Conservation (phyloP, 2,113 vertebrate species). For the Epinephelus moara region DNA sequence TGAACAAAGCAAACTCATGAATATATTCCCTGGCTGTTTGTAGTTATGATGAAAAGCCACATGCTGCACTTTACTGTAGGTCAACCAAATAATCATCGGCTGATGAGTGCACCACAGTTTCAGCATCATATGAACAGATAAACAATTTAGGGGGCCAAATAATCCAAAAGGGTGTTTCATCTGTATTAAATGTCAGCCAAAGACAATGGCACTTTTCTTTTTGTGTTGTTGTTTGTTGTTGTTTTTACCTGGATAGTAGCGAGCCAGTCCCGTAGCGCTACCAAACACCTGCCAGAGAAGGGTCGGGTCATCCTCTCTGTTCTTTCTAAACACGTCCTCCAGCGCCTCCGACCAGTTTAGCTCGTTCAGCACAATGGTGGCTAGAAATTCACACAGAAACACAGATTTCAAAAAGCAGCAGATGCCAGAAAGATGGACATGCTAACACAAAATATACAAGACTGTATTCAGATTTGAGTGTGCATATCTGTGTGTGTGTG, state of each 20-base stretch:
- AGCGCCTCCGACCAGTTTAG: constrained; percentile 95
- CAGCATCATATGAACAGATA: constrained; percentile 6
- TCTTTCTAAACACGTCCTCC: constrained; percentile 93
- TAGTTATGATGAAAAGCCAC: constrained; percentile 22
- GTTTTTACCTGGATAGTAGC: constrained; percentile 94
- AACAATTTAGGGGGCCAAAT: neutral
- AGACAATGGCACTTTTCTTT: neutral
- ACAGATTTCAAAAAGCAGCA: constrained; percentile 10
- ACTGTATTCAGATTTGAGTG: neutral
- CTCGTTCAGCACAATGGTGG: constrained; percentile 96
- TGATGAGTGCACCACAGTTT: neutral
- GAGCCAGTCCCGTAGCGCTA: constrained; percentile 95
- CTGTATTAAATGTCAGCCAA: neutral
- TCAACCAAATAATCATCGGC: constrained; percentile 14
- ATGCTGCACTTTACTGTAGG: constrained; percentile 6
- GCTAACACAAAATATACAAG: neutral
- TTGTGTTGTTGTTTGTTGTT: neutral
- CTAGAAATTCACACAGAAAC: constrained; percentile 64
- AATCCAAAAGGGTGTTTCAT: neutral
- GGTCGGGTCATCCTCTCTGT: constrained; percentile 94
- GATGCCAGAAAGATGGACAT: neutral
- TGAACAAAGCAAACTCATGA: constrained; percentile 17
- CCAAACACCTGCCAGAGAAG: constrained; percentile 98
- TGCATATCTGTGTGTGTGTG: neutral
- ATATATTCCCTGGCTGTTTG: constrained; percentile 18